These are phyloP conservation scores for Agriotes lineatus DNA, from an alignment of 2,888 invertebrate species.

Conservation along the genomic window DNA sequence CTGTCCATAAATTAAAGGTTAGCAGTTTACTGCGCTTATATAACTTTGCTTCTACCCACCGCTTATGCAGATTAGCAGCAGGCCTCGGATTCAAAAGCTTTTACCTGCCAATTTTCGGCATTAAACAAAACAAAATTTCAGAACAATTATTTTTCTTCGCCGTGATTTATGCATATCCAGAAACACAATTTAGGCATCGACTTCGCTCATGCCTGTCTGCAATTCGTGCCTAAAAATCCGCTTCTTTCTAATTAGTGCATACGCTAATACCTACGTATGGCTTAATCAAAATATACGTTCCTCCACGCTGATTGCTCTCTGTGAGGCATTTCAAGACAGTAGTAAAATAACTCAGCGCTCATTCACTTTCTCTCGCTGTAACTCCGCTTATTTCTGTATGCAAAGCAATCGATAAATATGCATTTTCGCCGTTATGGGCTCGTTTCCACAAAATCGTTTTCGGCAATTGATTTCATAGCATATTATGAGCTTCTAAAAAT, in stretches of 20 bases:
- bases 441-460: background rate
- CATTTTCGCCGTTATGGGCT: background rate
- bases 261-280: background rate
- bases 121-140: too few species aligned
- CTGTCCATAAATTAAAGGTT: constrained; percentile 5
- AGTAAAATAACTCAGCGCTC: background rate
- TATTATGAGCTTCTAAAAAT: too few species aligned
- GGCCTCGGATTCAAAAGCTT: too few species aligned
- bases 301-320: background rate
- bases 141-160: too few species aligned
- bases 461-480: too few species aligned
- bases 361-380: constrained; percentile 8
- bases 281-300: constrained; percentile 2
- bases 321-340: constrained; percentile 11
- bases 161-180: too few species aligned
- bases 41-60: background rate
- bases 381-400: background rate
- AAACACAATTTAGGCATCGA: too few species aligned
- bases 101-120: too few species aligned
- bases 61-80: background rate
- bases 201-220: background rate
- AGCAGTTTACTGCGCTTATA: background rate
- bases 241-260: too few species aligned
- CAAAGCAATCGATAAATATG: background rate
- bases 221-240: background rate